These are phyloP conservation scores for Corbicula japonica DNA, from an alignment of 2,888 invertebrate genomes.

Conservation along the genomic window DNA sequence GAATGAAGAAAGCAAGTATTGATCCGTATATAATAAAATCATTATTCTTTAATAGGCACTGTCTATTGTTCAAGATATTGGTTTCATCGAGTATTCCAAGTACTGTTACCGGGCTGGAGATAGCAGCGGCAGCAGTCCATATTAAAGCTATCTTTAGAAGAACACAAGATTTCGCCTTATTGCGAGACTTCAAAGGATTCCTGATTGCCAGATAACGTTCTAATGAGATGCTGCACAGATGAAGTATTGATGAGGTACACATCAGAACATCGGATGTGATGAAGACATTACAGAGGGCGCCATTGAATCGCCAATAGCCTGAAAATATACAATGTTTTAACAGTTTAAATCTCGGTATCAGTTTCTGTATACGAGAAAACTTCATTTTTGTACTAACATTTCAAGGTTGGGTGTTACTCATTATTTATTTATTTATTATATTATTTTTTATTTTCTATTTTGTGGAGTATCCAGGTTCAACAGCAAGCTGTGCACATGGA, in stretches of 20 bases:
- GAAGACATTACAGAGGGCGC: slow-evolving; percentile 87
- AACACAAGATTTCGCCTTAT: slow-evolving; percentile 84
- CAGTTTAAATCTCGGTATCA: neutral
- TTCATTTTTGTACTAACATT: no score
- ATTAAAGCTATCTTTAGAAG: slow-evolving; percentile 95
- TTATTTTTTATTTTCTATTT: no score
- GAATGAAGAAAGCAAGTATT: slow-evolving; percentile 98
- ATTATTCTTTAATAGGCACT: slow-evolving; percentile 86
- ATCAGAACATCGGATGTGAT: slow-evolving; percentile 89
- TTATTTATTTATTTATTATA: no score
- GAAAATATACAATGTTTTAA: slow-evolving; percentile 71
- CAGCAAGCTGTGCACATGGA: no score
- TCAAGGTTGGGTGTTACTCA: no score
- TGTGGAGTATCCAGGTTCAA: no score
- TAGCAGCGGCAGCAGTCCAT: slow-evolving; percentile 93
- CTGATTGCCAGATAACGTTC: slow-evolving; percentile 94
- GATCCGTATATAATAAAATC: slow-evolving; percentile 93
- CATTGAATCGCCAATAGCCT: slow-evolving; percentile 95
- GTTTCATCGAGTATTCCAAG: slow-evolving; percentile 89
- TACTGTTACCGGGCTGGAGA: slow-evolving; percentile 87
- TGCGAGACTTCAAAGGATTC: slow-evolving; percentile 91
- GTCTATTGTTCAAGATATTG: slow-evolving; percentile 89
- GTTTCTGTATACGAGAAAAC: no score
- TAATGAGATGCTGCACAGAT: slow-evolving; percentile 88
- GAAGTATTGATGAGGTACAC: slow-evolving; percentile 88